Percentiles rank a stretch among this genome's conserved stretches.
Evolutionary conservation across 2,113 vertebrate genomes (phyloP).

Genomic region (Toxotes chatareus): DNA sequence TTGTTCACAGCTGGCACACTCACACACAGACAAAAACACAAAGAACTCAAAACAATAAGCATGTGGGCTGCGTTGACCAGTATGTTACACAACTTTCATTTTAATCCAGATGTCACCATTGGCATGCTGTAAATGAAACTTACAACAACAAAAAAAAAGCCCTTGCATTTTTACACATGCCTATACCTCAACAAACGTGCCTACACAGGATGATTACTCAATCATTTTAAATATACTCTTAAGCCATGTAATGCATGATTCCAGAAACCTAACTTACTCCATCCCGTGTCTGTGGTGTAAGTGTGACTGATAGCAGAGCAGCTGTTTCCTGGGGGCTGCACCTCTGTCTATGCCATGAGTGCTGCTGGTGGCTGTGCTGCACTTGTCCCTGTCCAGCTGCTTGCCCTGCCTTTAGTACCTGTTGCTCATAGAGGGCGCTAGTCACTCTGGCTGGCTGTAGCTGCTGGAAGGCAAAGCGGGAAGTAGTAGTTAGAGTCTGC

Average conservation of each 20-base stretch:
- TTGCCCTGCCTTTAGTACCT: neutral
- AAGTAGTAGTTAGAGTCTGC: slow-evolving; percentile 1
- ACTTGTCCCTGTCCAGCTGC: slow-evolving; percentile 70
- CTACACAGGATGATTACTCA: neutral
- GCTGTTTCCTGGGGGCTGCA: slow-evolving; percentile 76
- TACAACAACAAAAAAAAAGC: neutral
- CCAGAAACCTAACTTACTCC: slow-evolving; percentile 15
- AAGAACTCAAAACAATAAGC: neutral
- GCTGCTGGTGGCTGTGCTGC: slow-evolving; percentile 47
- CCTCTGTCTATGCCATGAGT: slow-evolving; percentile 40
- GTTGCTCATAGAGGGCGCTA: slow-evolving; percentile 76
- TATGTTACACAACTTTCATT: slow-evolving; percentile 1
- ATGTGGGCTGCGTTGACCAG: neutral
- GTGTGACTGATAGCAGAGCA: slow-evolving; percentile 72
- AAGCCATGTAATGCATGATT: neutral
- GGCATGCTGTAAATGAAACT: neutral
- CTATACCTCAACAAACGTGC: neutral
- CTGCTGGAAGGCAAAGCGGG: slow-evolving; percentile 29
- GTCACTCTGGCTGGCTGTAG: slow-evolving; percentile 41
- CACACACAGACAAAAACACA: neutral
- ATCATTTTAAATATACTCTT: neutral
- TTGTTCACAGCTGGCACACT: neutral
- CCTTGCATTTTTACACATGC: neutral
- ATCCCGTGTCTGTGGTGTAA: slow-evolving; percentile 25
- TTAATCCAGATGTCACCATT: neutral